Evolutionary conservation across 2,797 vertebrate species (phyloP).

Genomic region (Sebastes ruberrimus): DNA sequence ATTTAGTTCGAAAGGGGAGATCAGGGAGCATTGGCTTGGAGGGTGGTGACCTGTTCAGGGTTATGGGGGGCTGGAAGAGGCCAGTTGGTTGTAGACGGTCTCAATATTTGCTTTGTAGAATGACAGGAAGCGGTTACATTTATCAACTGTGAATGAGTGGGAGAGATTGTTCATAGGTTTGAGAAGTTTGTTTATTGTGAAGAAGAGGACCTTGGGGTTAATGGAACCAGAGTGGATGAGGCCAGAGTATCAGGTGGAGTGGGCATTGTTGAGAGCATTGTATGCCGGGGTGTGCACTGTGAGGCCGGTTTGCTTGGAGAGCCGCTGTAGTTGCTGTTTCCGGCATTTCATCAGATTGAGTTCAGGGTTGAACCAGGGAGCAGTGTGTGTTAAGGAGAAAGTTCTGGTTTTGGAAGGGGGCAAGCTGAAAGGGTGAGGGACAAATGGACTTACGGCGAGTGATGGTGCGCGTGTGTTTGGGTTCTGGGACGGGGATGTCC

Average conservation of each 20-base stretch:
- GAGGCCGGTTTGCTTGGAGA: neutral
- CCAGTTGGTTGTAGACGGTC: neutral
- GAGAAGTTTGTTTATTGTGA: neutral
- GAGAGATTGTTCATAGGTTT: neutral
- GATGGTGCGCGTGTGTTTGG: too few species aligned
- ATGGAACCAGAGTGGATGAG: neutral
- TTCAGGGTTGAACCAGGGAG: neutral
- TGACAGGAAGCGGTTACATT: neutral
- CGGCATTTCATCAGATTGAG: neutral
- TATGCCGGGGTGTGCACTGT: neutral
- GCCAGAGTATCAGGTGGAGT: neutral
- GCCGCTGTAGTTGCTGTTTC: neutral
- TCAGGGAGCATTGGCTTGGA: neutral
- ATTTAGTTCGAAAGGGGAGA: neutral
- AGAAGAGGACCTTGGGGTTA: neutral
- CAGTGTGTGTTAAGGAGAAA: neutral
- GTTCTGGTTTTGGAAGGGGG: too few species aligned
- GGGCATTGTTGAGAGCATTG: neutral
- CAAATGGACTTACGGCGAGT: too few species aligned
- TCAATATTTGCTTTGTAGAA: neutral
- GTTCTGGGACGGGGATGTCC: too few species aligned
- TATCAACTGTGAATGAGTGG: neutral
- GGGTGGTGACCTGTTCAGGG: neutral
- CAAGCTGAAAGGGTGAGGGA: too few species aligned
- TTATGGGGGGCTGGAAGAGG: neutral